A percentile compares a stretch with the other conserved stretches of the same genome.
Conservation (phyloP, 2,113 vertebrate species). For the Poeciliopsis prolifica region DNA sequence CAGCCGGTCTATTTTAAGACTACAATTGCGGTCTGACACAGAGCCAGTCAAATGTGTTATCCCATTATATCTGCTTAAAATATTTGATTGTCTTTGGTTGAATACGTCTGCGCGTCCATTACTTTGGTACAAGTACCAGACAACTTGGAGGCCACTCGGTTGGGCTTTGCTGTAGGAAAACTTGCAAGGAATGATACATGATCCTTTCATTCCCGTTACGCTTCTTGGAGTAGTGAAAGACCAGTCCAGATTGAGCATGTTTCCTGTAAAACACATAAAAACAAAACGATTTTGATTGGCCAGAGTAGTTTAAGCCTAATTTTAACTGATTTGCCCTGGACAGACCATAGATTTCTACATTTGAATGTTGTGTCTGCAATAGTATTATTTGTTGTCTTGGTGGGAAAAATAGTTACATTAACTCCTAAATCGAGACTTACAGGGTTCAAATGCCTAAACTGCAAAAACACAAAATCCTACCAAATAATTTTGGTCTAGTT, state of each 20-base stretch:
- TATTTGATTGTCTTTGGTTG: not conserved
- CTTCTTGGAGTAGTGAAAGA: slow-evolving; percentile 59
- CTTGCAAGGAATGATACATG: slow-evolving; percentile 68
- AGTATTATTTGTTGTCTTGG: not conserved
- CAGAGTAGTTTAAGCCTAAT: not conserved
- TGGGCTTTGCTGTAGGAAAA: slow-evolving; percentile 47
- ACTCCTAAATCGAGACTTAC: not conserved
- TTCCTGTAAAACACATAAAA: slow-evolving; percentile 43
- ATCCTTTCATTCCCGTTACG: slow-evolving; percentile 58
- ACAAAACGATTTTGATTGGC: not conserved
- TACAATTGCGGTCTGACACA: slow-evolving; percentile 44
- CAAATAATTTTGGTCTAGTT: too few relatives aligned
- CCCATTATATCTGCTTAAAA: slow-evolving; percentile 31
- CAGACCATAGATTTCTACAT: not conserved
- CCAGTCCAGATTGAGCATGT: slow-evolving; percentile 59
- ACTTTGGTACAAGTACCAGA: slow-evolving; percentile 56
- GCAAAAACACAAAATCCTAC: too few relatives aligned
- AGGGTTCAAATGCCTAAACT: not conserved
- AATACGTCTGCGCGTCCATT: slow-evolving; percentile 29
- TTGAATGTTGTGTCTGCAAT: not conserved
- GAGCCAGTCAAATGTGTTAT: slow-evolving; percentile 51
- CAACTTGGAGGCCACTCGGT: slow-evolving; percentile 35
- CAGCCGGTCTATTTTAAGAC: slow-evolving; percentile 61
- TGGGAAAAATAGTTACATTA: not conserved
- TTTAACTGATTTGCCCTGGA: not conserved